A percentile compares a stretch with the other conserved stretches of the same genome.
Evolutionary conservation across 2,888 invertebrate genomes (phyloP).

Genomic region (Conomelus anceps): DNA sequence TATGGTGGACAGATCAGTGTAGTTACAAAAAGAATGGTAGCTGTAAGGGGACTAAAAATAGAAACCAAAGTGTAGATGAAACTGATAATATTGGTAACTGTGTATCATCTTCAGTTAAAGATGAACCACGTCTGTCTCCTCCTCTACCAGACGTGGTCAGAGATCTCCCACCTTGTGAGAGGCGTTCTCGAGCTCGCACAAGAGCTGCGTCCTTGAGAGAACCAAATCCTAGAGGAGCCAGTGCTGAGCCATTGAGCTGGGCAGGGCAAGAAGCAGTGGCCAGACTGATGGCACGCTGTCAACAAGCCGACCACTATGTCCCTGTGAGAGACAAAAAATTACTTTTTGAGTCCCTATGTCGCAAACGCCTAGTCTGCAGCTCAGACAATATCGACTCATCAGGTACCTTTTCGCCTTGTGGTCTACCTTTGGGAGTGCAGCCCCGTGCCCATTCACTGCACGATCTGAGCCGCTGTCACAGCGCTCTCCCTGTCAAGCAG

Average conservation of each 20-base stretch:
- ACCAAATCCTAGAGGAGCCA: conserved; percentile 36
- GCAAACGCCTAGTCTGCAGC: conserved; percentile 39
- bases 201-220: conserved; percentile 48
- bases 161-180: conserved; percentile 39
- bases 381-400: conserved; percentile 16
- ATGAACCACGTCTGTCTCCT: neutral
- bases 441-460: conserved; percentile 58
- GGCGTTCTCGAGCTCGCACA: conserved; percentile 48
- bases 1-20: neutral
- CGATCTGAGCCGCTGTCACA: conserved; percentile 47
- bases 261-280: conserved; percentile 35
- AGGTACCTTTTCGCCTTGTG: conserved; percentile 38
- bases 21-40: neutral
- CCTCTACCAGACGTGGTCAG: conserved; percentile 38
- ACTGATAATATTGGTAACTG: neutral
- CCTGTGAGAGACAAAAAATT: conserved; percentile 64
- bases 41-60: neutral
- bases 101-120: neutral
- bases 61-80: neutral
- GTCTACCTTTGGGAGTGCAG: conserved; percentile 46
- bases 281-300: conserved; percentile 31
- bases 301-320: conserved; percentile 45
- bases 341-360: conserved; percentile 61
- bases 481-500: conserved; percentile 56
- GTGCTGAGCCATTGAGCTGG: conserved; percentile 36